These are phyloP conservation scores for Excalfactoria chinensis DNA, from an alignment of 2,113 vertebrate species.

Conservation along the genomic window DNA sequence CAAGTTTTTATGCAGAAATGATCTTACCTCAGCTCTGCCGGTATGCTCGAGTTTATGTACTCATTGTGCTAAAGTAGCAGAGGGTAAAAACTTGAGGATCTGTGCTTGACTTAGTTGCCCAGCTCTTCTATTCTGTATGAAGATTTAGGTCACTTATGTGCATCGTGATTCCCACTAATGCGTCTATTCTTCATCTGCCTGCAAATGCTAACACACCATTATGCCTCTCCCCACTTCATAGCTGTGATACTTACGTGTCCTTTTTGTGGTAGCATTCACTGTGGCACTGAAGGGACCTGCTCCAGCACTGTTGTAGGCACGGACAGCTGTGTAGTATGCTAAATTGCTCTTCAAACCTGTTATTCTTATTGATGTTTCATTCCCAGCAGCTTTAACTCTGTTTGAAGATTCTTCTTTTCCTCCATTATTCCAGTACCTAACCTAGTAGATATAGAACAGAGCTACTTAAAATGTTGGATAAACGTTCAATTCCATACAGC, in stretches of 20 bases:
- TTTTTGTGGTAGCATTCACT: slow-evolving; percentile 93
- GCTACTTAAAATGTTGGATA: neutral
- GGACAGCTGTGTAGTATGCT: slow-evolving; percentile 87
- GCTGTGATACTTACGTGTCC: slow-evolving; percentile 85
- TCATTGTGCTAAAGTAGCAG: neutral
- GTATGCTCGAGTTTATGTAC: rapidly evolving
- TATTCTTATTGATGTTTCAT: slow-evolving; percentile 86
- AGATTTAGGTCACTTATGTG: neutral
- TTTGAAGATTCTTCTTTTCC: slow-evolving; percentile 89
- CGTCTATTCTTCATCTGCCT: neutral
- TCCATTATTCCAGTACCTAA: slow-evolving; percentile 91
- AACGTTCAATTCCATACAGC: neutral
- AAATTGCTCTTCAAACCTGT: slow-evolving; percentile 86
- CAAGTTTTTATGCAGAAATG: neutral
- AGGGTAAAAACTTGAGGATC: neutral
- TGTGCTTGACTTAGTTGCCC: neutral
- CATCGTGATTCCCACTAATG: neutral
- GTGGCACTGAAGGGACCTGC: slow-evolving; percentile 88
- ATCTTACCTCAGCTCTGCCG: neutral
- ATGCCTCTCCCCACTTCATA: neutral
- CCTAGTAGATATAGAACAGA: slow-evolving; percentile 74
- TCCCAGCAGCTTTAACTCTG: slow-evolving; percentile 87
- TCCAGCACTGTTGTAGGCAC: slow-evolving; percentile 92
- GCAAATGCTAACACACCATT: neutral
- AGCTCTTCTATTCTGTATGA: neutral